These are phyloP conservation scores for Plemyria rubiginata DNA, from an alignment of 2,888 invertebrate species.

Conservation along the genomic window DNA sequence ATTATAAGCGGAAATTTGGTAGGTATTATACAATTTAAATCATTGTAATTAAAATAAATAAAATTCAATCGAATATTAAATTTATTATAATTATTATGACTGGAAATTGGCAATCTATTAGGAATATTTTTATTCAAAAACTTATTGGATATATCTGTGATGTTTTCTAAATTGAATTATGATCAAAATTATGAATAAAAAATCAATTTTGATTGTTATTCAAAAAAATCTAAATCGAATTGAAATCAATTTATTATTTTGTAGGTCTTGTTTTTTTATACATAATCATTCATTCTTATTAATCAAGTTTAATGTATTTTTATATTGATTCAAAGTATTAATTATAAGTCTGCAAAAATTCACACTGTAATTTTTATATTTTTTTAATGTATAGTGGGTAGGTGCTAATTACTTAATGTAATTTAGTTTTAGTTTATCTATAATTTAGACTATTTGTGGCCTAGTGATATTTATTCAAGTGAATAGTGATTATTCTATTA, in stretches of 20 bases:
- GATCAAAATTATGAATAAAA: background rate
- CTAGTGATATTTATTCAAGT: background rate
- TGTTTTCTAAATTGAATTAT: conserved; percentile 9
- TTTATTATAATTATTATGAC: conserved; percentile 2
- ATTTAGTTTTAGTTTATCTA: background rate
- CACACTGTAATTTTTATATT: background rate
- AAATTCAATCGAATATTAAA: background rate
- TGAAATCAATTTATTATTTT: conserved; percentile 3
- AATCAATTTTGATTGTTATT: background rate
- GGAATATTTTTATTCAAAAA: conserved; percentile 1
- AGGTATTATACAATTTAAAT: conserved; percentile 7
- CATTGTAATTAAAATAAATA: background rate
- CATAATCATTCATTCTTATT: background rate
- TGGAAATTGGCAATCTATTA: conserved; percentile 23
- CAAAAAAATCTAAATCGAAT: conserved; percentile 3
- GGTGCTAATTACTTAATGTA: conserved; percentile 3
- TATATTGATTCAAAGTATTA: conserved; percentile 20
- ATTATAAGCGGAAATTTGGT: conserved; percentile 3
- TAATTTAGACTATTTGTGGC: background rate
- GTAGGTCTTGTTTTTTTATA: background rate
- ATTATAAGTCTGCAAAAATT: conserved; percentile 21
- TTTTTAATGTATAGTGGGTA: background rate
- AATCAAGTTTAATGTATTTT: conserved; percentile 9
- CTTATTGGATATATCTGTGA: conserved; percentile 27
- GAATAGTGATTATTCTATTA: no score